A percentile compares a stretch with the other conserved stretches of the same genome.
Evolutionary conservation across 92 coral and sea anemone genomes (phyloP).

Genomic region (Metridium senile): DNA sequence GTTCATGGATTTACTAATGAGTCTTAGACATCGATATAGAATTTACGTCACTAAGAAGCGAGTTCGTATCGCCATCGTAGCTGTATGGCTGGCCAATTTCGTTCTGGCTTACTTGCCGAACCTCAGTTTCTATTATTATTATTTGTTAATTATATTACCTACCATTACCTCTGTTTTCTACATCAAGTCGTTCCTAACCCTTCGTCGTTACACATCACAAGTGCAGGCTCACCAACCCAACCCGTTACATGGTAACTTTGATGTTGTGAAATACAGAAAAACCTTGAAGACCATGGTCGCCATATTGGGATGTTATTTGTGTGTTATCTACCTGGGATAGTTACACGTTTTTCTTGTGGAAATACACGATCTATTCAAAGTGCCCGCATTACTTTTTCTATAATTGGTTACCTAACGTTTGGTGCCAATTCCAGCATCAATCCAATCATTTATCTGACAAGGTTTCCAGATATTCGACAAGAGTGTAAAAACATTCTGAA

Average conservation of each 20-base stretch:
- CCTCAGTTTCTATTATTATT: too few relatives aligned
- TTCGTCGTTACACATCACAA: constrained; percentile 26
- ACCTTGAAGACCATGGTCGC: constrained; percentile 19
- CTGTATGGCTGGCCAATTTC: constrained; percentile 27
- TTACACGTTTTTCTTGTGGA: too few relatives aligned
- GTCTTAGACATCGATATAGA: constrained; percentile 41
- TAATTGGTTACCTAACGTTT: background rate
- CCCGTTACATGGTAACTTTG: constrained; percentile 21
- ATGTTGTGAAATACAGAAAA: constrained; percentile 30
- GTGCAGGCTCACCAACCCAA: constrained; percentile 23
- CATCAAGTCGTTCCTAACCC: constrained; percentile 15
- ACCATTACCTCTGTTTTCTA: constrained; percentile 9
- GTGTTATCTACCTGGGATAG: background rate
- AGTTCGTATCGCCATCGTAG: constrained; percentile 23
- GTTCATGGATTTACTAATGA: too few relatives aligned
- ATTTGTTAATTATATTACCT: too few relatives aligned
- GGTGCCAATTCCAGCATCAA: constrained; percentile 11
- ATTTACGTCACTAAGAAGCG: constrained; percentile 31
- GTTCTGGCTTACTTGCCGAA: too few relatives aligned
- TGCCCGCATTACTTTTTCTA: background rate
- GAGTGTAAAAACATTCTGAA: background rate
- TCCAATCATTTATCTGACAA: constrained; percentile 18
- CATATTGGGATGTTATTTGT: constrained; percentile 12
- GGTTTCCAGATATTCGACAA: constrained; percentile 20
- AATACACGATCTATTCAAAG: too few relatives aligned